Evolutionary conservation across 2,888 invertebrate genomes (phyloP), one percentile per base, ranked within the genome.

Genomic region (Lochmaea capreae): DNA sequence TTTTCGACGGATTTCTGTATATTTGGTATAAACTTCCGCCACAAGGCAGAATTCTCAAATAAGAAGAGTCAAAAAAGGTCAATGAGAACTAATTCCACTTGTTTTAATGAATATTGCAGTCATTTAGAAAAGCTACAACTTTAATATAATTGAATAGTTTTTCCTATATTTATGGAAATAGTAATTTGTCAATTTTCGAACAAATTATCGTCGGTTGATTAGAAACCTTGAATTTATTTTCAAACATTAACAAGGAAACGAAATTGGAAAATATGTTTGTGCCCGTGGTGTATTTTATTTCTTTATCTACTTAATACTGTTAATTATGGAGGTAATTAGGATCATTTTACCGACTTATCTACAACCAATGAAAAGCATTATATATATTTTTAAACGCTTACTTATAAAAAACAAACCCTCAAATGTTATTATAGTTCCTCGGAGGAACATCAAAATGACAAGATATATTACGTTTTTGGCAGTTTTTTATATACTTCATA

Each of bases 371-470:
- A 61, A 33, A n/a, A n/a, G 16, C 14, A 33, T n/a, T 33, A 8
- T 61, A 61, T 14, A 61, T 33, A 61, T 61, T 61, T 39, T 61
- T n/a, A 61, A 16, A 33, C 16, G 16, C 16, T 39, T 39, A 39
- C 16, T 39, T 39, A 39, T 22, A 11, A 10, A 61, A 61, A 61
- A 61, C 0, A 39, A 39, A 39, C 10, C 39, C 61, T 61, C 33
- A 39, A 61, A 61, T 16, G 10, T n/a, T 8, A 39, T 61, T 39
- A 61, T 14, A 61, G 61, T 61, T 54, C 10, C 33, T 33, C 33
- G 16, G 16, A 61, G 61, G 61, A 16, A 61, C 61, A n/a, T 39
- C 61, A 61, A 33, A 33, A 61, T 61, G 61, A 61, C 33, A 61
- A n/a, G 61, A 14, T 39, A 39, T 61, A 16, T 33, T n/a, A n/a